A percentile compares a stretch with the other conserved stretches of the same genome.
Evolutionary conservation across 2,113 vertebrate species (phyloP).

Genomic region (Numida meleagris): DNA sequence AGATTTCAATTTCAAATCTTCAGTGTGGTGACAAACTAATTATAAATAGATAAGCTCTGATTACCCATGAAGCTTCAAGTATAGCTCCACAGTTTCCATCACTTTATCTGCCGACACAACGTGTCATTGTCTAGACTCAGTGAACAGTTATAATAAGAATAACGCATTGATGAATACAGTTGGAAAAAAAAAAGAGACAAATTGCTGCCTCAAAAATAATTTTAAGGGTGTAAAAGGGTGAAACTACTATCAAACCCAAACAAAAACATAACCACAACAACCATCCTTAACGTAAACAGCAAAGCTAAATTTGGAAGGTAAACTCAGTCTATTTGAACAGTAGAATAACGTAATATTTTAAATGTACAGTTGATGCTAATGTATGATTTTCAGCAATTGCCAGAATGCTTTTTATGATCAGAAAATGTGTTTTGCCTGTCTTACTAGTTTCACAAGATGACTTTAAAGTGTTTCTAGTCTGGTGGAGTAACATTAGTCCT

Average conservation of each 20-base stretch:
- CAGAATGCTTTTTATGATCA: slow-evolving; percentile 23
- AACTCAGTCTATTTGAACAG: background rate
- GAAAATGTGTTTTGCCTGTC: slow-evolving; percentile 46
- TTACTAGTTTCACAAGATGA: slow-evolving; percentile 39
- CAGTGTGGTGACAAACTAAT: slow-evolving; percentile 65
- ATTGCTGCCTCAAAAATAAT: slow-evolving; percentile 21
- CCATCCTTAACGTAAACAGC: background rate
- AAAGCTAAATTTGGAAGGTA: background rate
- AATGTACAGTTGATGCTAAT: slow-evolving; percentile 26
- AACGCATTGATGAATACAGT: slow-evolving; percentile 33
- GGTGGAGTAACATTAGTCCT: slow-evolving; percentile 43
- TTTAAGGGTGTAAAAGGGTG: background rate
- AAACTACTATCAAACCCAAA: slow-evolving; percentile 6
- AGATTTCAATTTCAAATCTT: slow-evolving; percentile 45
- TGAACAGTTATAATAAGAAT: slow-evolving; percentile 31
- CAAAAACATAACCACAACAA: background rate
- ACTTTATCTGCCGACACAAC: background rate
- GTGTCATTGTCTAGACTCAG: background rate
- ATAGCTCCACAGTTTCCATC: slow-evolving; percentile 20
- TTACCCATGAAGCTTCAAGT: slow-evolving; percentile 52
- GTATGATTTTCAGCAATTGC: background rate
- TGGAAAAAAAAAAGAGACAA: background rate
- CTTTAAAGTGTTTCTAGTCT: slow-evolving; percentile 61
- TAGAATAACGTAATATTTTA: background rate
- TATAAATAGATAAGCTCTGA: slow-evolving; percentile 43